Evolutionary conservation across 2,797 vertebrate species (phyloP), one percentile per base, ranked within the genome.

Genomic region (Melopsittacus undulatus): DNA sequence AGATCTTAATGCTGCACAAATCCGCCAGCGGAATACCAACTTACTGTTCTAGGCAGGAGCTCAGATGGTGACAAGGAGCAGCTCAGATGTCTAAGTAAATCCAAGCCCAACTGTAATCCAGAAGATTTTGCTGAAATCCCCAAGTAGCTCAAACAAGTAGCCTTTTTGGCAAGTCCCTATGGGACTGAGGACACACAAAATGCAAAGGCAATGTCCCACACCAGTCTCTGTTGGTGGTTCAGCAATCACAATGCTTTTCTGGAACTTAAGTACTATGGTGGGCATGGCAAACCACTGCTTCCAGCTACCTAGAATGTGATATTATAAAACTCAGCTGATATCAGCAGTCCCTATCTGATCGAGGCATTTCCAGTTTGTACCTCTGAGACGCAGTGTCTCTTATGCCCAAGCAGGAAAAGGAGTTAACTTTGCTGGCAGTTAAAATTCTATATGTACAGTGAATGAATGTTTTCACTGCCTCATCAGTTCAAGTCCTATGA

Each of bases 101-200:
- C n/a, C 21, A 46, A 43, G 11, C 20, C 48, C 52, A 70, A 1
- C 21, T 29, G 22, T 49, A 45, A 81, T 30, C 22, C n/a, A 30
- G 42, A 26, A 62, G 26, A 26, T 85, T 56, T 26, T 38, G 42
- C 48, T 56, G 32, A 42, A 81, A 51, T 38, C 45, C n/a, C 42
- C 30, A 18, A 74, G 67, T 26, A 51, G 36, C 59, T 27, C 26
- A 22, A 57, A 32, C 4, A n/a, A 23, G 70, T 8, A 26, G 22
- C 0, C 0, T 63, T 73, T 38, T 48, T 29, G 57, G 48, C 48
- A 43, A 67, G 21, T 59, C 80, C 17, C 23, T 38, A 0, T 6
- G 16, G 57, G 34, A 19, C 11, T 23, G 23, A 62, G 27, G 23
- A 54, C 43, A 67, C 34, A 6, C 9, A 14, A 19, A 83, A 75